These are phyloP conservation scores for Poecilia latipinna DNA, from an alignment of 2,113 vertebrate genomes.

Conservation along the genomic window DNA sequence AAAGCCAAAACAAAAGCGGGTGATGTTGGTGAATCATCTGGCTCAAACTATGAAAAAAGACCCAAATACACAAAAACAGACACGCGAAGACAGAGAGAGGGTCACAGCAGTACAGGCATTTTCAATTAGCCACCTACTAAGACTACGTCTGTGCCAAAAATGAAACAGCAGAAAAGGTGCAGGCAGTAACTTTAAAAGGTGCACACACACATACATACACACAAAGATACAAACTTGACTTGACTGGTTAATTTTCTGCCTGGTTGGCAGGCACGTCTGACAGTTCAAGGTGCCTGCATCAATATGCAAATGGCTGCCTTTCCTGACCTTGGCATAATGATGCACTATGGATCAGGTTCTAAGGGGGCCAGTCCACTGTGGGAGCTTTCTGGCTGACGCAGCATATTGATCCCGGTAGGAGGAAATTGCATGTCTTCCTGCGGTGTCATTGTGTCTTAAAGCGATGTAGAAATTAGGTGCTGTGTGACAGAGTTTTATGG, in stretches of 20 bases:
- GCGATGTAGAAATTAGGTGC: constrained; percentile 22
- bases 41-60: constrained; percentile 43
- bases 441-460: constrained; percentile 48
- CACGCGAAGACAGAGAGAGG: constrained; percentile 20
- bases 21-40: constrained; percentile 34
- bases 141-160: constrained; percentile 66
- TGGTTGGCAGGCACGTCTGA: constrained; percentile 48
- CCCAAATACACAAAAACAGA: constrained; percentile 26
- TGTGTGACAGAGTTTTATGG: not conserved
- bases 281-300: constrained; percentile 61
- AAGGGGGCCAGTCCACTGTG: constrained; percentile 27
- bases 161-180: constrained; percentile 44
- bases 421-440: constrained; percentile 54
- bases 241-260: constrained; percentile 66
- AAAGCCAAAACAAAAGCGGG: constrained; percentile 36
- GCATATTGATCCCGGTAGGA: constrained; percentile 62
- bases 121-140: constrained; percentile 76
- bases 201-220: constrained; percentile 18
- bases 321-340: constrained; percentile 71
- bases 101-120: constrained; percentile 63
- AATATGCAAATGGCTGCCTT: constrained; percentile 59
- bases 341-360: constrained; percentile 66
- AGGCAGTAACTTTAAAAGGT: constrained; percentile 44
- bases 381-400: constrained; percentile 61
- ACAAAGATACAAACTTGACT: constrained; percentile 46